Base-by-base conservation (phyloP, 2,797 vertebrate species). In the Cetoscarus ocellatus region DNA sequence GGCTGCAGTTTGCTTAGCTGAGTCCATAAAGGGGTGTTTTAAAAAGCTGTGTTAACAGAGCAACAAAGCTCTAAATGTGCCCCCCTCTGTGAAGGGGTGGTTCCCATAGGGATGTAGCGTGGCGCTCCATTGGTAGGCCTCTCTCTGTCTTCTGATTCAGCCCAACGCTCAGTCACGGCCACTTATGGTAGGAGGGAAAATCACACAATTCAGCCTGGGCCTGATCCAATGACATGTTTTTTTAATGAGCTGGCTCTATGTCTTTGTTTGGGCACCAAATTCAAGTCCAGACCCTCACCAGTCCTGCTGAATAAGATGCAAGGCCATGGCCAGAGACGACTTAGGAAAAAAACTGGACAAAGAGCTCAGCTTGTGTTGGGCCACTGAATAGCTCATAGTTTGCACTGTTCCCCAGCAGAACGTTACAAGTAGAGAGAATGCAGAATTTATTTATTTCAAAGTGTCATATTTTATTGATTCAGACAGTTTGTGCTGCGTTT, bases 171-270 rank as follows among this genome's bases (percentile, higher is more conserved):
- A 87, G 91, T 93, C 93, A 94, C 80, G 90, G 85, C 92, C 90
- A 92, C 92, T 93, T 91, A 91, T 89, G 84, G 86, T 73, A 89
- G 89, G 81, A 82, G 83, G 82, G 80, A 87, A 89, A 89, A 92
- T 86, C 82, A 89, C 88, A 90, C 85, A 88, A 91, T 92, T 88
- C 90, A 90, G 79, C 80, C 79, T 49, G 59, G 87, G 89, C 84
- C 81, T 92, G 92, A 94, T 93, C 91, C 86, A 90, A 88, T 91
- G 86, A 90, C 92, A 94, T 93, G 92, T 92, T 91, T 94, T 93
- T 94, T 91, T 93, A 91, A 94, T 93, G 91, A 93, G 88, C 86
- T 77, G 77, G 86, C 80, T 88, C 91, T 88, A 90, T 85, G 87
- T 93, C 90, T 94, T 93, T 94, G 89, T 92, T 92, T 86, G 82